A percentile compares a stretch with the other conserved stretches of the same genome.
Conservation (phyloP, 2,113 vertebrate species). For the Gallinago media region DNA sequence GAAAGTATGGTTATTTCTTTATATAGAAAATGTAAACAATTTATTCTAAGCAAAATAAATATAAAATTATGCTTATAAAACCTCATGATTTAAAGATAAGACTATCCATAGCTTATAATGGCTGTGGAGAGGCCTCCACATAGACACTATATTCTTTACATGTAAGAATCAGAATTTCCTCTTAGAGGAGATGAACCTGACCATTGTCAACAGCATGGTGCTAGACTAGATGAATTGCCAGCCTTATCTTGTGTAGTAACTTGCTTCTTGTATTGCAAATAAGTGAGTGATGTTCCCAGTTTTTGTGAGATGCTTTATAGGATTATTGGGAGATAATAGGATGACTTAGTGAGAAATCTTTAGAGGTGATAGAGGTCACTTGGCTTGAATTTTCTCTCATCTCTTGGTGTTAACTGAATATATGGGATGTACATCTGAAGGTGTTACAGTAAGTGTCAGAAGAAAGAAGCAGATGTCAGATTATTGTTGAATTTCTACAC, state of each 20-base stretch:
- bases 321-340: conserved; percentile 40
- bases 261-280: conserved; percentile 39
- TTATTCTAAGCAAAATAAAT: background rate
- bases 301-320: background rate
- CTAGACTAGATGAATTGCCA: background rate
- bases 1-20: background rate
- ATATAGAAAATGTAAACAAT: background rate
- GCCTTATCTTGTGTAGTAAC: background rate
- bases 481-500: conserved; percentile 41
- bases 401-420: conserved; percentile 16
- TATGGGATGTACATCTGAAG: background rate
- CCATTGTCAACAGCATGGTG: background rate
- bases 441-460: background rate
- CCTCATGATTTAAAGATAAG: background rate
- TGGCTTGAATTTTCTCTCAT: conserved; percentile 36
- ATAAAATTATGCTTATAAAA: background rate
- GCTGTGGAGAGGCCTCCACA: background rate
- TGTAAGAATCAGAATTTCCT: background rate
- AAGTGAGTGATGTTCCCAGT: background rate
- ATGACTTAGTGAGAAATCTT: conserved; percentile 26
- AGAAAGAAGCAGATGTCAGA: conserved; percentile 16
- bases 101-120: background rate
- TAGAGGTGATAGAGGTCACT: background rate
- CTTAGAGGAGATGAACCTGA: background rate
- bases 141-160: background rate